Conservation (phyloP, 2,888 invertebrate species). For the Eristalinus sepulchralis region DNA sequence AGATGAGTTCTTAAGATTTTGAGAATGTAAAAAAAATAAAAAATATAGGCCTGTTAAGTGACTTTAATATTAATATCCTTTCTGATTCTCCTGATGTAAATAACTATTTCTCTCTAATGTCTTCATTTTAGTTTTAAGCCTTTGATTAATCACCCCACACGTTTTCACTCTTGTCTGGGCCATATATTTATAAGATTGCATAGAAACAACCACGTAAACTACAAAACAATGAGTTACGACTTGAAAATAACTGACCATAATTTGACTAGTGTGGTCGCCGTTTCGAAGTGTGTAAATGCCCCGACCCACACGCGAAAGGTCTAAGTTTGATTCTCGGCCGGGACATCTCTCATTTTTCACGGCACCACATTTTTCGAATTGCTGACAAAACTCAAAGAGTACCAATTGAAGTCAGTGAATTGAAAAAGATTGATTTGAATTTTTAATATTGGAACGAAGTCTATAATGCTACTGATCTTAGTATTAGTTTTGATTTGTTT, state of each 20-base stretch:
- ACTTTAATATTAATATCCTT: not conserved
- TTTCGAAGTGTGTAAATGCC: too few relatives aligned
- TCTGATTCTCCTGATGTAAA: constrained; percentile 5
- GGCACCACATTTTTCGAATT: too few relatives aligned
- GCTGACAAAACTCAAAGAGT: too few relatives aligned
- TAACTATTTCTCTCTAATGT: not conserved
- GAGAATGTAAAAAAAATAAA: not conserved
- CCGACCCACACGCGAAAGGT: too few relatives aligned
- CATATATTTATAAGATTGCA: constrained; percentile 19
- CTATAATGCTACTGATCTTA: too few relatives aligned
- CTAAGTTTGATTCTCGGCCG: too few relatives aligned
- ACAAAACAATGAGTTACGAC: not conserved
- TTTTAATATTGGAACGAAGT: too few relatives aligned
- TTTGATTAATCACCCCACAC: constrained; percentile 1
- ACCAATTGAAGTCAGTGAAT: too few relatives aligned
- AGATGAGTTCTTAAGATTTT: not conserved
- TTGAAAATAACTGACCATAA: constrained; percentile 6
- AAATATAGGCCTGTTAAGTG: constrained; percentile 3
- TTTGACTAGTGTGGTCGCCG: too few relatives aligned
- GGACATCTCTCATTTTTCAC: too few relatives aligned
- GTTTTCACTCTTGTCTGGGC: not conserved
- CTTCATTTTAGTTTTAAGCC: constrained; percentile 17
- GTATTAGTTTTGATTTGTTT: too few relatives aligned
- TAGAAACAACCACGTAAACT: not conserved
- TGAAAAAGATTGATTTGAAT: too few relatives aligned